phyloP scores from a whole-genome alignment of 2,888 invertebrate genomes.

The Syritta pipiens region DNA sequence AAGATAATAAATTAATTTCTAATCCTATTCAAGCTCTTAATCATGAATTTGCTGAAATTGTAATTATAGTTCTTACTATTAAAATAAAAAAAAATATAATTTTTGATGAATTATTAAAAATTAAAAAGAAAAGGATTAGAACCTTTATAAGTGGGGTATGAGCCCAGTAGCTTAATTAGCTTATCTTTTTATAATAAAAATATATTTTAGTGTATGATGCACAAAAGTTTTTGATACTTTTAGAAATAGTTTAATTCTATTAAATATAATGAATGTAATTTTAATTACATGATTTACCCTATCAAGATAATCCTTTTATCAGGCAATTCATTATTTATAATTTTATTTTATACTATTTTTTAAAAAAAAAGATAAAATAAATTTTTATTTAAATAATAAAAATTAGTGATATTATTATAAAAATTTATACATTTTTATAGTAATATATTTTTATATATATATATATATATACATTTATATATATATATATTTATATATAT shows the following conservation, averaged over 20 bases:
- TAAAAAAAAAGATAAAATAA: slow-evolving; percentile 34
- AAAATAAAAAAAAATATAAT: slow-evolving; percentile 81
- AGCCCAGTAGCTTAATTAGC: slow-evolving; percentile 81
- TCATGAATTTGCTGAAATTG: slow-evolving; percentile 80
- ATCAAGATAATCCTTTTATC: slow-evolving; percentile 83
- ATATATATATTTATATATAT: slow-evolving; percentile 62
- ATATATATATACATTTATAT: slow-evolving; percentile 12
- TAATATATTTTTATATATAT: slow-evolving; percentile 55
- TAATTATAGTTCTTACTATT: slow-evolving; percentile 80
- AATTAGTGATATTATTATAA: slow-evolving; percentile 44
- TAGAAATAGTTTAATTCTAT: slow-evolving; percentile 83
- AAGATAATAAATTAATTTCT: slow-evolving; percentile 83
- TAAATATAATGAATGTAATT: slow-evolving; percentile 79
- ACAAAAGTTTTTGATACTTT: slow-evolving; percentile 83
- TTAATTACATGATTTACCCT: slow-evolving; percentile 81
- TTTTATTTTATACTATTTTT: no score
- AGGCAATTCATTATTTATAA: slow-evolving; percentile 71
- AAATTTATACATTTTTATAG: slow-evolving; percentile 63
- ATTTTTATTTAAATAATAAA: slow-evolving; percentile 47
- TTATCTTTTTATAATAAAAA: slow-evolving; percentile 80
- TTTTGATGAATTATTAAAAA: slow-evolving; percentile 80
- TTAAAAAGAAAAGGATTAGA: slow-evolving; percentile 81
- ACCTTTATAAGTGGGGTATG: slow-evolving; percentile 80
- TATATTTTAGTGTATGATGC: slow-evolving; percentile 84
- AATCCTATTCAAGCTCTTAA: slow-evolving; percentile 82